Evolutionary conservation across 2,113 vertebrate genomes (phyloP), one percentile per base, ranked within the genome.

Genomic region (Argyrosomus japonicus): DNA sequence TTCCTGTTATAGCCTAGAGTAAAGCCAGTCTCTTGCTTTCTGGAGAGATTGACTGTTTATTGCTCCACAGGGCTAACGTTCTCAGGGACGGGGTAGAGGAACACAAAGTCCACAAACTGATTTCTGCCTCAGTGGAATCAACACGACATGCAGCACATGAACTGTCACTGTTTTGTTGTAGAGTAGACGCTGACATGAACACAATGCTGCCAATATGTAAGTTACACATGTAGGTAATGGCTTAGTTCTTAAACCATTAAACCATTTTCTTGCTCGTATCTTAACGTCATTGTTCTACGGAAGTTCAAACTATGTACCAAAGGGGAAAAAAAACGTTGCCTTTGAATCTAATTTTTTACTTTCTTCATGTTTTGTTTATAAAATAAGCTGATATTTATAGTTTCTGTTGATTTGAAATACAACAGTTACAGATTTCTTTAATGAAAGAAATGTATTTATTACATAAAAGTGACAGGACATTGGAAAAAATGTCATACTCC

Each of bases 361-460:
- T 76, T 23, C 29, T 77, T 62, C 75, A 77, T 68, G 75, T 83
- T 85, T 79, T 89, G 70, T 84, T 77, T 40, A 70, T 78, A 74
- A 68, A 74, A 91, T 87, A 90, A 93, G 80, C 54, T 92, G 73
- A 87, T 92, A 93, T 93, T 93, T 93, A 92, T 91, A 79, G 56
- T 83, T 87, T 83, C 54, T 91, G 81, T 89, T 83, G 71, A 81
- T 64, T 79, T 85, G 56, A 81, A 85, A 82, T 69, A 21, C 82
- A 82, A 86, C 75, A 85, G 81, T 79, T 77, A 64, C 63, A 65
- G 19, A 68, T 79, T 88, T 61, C 73, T 79, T 83, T 81, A 76
- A 78, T 85, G n/a, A 81, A 61, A 85, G 10, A 81, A 88, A 84
- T 23, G 65, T 93, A 91, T 92, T 93, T 94, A 94, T 94, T 93